Evolutionary conservation across 2,888 invertebrate species (phyloP).

Genomic region (Caenorhabditis sinica): DNA sequence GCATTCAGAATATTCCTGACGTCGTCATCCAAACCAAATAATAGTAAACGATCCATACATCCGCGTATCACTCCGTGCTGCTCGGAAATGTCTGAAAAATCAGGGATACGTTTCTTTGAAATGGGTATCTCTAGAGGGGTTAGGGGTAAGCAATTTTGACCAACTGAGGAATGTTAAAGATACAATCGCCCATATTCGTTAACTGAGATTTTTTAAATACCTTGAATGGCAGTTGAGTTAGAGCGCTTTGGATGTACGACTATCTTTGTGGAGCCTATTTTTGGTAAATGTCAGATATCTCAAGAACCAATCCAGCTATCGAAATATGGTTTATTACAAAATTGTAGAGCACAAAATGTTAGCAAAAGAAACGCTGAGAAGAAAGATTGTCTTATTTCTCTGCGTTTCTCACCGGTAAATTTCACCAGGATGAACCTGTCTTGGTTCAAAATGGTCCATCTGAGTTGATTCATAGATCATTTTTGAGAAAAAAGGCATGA

Average conservation of each 20-base stretch:
- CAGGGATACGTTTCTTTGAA: not conserved
- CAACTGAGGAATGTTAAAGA: not conserved
- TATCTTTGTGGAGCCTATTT: not conserved
- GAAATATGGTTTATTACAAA: not conserved
- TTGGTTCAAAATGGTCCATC: too few relatives aligned
- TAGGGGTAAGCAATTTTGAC: not conserved
- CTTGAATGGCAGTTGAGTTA: too few relatives aligned
- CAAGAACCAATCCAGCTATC: not conserved
- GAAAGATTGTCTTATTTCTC: too few relatives aligned
- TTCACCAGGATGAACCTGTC: too few relatives aligned
- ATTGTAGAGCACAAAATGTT: not conserved
- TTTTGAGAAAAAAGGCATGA: too few relatives aligned
- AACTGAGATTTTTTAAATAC: too few relatives aligned
- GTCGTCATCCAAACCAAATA: constrained; percentile 80
- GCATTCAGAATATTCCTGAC: constrained; percentile 69
- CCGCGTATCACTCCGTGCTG: constrained; percentile 77
- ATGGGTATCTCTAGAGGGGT: not conserved
- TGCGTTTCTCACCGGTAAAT: too few relatives aligned
- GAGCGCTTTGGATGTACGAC: too few relatives aligned
- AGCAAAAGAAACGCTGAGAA: too few relatives aligned
- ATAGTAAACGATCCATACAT: constrained; percentile 77
- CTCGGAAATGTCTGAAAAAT: constrained; percentile 48
- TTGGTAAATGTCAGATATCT: not conserved
- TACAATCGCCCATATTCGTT: too few relatives aligned
- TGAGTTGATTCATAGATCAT: too few relatives aligned